A percentile compares a stretch with the other conserved stretches of the same genome.
These are phyloP conservation scores for Ephestia elutella DNA, from an alignment of 1,140 invertebrate genomes.

Conservation along the genomic window DNA sequence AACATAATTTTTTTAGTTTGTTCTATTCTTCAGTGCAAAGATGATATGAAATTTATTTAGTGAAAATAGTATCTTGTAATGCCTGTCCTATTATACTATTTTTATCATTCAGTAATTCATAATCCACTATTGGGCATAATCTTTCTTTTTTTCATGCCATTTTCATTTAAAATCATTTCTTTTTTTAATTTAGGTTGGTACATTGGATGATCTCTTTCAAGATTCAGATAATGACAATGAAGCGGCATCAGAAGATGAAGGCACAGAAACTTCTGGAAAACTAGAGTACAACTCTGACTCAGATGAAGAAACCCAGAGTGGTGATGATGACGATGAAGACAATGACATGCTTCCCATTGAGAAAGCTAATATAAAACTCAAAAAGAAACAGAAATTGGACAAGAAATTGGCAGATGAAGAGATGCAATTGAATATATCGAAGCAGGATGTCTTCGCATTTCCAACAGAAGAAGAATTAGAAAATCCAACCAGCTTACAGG, in stretches of 20 bases:
- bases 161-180: too few relatives aligned
- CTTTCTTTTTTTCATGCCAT: too few relatives aligned
- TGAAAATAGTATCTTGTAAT: too few relatives aligned
- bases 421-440: conserved; percentile 83
- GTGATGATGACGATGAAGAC: conserved; percentile 73
- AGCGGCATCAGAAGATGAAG: conserved; percentile 47
- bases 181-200: conserved; percentile 51
- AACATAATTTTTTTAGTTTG: too few relatives aligned
- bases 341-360: conserved; percentile 89
- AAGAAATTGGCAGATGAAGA: conserved; percentile 87
- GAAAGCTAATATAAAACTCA: conserved; percentile 86
- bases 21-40: too few relatives aligned
- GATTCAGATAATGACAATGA: conserved; percentile 63
- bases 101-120: too few relatives aligned
- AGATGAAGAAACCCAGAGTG: conserved; percentile 57
- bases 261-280: conserved; percentile 42
- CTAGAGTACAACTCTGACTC: conserved; percentile 68
- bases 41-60: too few relatives aligned
- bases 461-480: conserved; percentile 83
- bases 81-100: too few relatives aligned
- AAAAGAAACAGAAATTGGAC: conserved; percentile 81
- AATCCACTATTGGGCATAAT: too few relatives aligned
- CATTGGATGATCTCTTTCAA: conserved; percentile 65
- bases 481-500: conserved; percentile 84
- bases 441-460: conserved; percentile 84